These are phyloP conservation scores for Uloborus diversus DNA, from an alignment of 1,140 invertebrate genomes.

Conservation along the genomic window DNA sequence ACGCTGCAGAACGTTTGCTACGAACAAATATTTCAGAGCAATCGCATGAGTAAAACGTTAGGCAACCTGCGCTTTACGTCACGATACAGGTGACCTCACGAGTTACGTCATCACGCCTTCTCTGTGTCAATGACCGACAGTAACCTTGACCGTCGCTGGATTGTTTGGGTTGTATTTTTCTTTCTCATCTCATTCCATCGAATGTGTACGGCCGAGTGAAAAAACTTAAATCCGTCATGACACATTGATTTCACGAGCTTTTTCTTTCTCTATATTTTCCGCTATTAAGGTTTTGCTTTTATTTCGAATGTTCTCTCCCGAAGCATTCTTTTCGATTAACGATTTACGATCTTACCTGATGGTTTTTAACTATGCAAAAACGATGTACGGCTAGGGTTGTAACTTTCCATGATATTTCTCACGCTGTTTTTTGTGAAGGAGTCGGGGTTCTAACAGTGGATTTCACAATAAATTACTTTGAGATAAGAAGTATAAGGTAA, in stretches of 20 bases:
- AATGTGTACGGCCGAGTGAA: background rate
- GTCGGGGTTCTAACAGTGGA: too few species aligned
- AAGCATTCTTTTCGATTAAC: constrained; percentile 8
- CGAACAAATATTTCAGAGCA: too few species aligned
- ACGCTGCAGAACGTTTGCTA: background rate
- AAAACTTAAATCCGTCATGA: background rate
- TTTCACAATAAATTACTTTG: too few species aligned
- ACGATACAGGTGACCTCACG: background rate
- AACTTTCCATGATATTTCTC: constrained; percentile 37
- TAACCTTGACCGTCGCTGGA: constrained; percentile 42
- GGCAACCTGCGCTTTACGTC: background rate
- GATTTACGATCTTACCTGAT: constrained; percentile 32
- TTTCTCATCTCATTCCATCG: background rate
- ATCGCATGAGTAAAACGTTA: too few species aligned
- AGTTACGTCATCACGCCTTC: constrained; percentile 18
- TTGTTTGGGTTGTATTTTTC: constrained; percentile 14
- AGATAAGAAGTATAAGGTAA: too few species aligned
- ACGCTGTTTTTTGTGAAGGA: background rate
- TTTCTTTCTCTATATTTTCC: constrained; percentile 1
- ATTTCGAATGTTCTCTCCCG: constrained; percentile 6
- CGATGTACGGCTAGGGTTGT: constrained; percentile 15
- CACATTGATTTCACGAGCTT: constrained; percentile 28
- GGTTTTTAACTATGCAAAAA: background rate
- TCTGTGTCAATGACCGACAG: constrained; percentile 45
- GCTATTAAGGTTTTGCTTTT: background rate